Evolutionary conservation across 2,113 vertebrate species (phyloP).

Genomic region (Brevimyrus niger): DNA sequence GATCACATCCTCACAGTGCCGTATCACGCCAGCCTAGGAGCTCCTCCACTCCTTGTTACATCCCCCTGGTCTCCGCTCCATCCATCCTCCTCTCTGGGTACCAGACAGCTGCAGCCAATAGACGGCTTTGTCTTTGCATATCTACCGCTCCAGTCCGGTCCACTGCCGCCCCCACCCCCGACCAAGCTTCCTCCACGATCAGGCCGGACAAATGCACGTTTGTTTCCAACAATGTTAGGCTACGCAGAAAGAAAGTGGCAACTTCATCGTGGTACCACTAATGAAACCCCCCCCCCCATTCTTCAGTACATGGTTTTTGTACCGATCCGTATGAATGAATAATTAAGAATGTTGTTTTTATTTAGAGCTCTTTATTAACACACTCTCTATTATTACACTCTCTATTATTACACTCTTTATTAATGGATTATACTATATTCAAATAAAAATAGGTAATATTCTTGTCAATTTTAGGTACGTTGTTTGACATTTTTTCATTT

Average conservation of each 20-base stretch:
- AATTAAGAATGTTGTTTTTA: neutral
- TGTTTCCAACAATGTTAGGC: neutral
- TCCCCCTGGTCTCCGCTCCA: constrained; percentile 14
- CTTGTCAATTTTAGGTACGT: neutral
- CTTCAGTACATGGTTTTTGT: neutral
- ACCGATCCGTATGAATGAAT: neutral
- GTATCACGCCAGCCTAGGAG: neutral
- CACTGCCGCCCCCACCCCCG: constrained; percentile 9
- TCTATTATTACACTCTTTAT: no score
- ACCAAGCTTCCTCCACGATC: neutral
- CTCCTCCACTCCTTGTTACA: constrained; percentile 19
- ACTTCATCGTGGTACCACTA: neutral
- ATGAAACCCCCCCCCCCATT: neutral
- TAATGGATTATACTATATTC: neutral
- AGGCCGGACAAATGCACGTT: neutral
- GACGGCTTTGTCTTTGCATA: constrained; percentile 15
- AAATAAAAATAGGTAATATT: neutral
- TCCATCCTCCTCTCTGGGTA: constrained; percentile 37
- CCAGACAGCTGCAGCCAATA: constrained; percentile 48
- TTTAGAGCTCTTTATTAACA: neutral
- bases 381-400: no score
- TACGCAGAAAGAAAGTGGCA: neutral
- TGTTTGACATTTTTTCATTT: neutral
- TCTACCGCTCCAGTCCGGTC: constrained; percentile 4
- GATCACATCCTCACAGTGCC: neutral